A percentile compares a stretch with the other conserved stretches of the same genome.
These are phyloP conservation scores for Phaenicophaeus curvirostris DNA, from an alignment of 2,797 vertebrate species.

Conservation along the genomic window DNA sequence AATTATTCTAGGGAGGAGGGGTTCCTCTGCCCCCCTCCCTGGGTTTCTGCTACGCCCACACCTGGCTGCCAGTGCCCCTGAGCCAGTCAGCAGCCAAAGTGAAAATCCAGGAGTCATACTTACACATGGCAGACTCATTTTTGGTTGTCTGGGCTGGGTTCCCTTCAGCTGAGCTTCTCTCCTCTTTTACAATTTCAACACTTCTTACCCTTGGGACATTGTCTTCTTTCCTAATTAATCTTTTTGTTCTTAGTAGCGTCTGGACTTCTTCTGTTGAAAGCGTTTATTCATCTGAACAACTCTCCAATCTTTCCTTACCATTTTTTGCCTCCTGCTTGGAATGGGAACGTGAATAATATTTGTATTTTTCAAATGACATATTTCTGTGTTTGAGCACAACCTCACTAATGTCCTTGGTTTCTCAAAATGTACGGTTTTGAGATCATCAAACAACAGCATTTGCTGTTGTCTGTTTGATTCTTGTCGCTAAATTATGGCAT, in stretches of 20 bases:
- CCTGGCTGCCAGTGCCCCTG: not conserved
- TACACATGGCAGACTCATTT: not conserved
- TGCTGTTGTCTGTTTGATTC: not conserved
- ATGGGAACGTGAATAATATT: not conserved
- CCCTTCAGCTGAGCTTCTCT: not conserved
- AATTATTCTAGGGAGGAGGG: not conserved
- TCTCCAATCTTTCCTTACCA: not conserved
- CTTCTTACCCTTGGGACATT: not conserved
- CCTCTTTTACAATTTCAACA: not conserved
- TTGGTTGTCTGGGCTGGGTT: not conserved
- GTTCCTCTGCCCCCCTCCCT: too few relatives aligned
- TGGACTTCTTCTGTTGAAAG: slow-evolving; percentile 19
- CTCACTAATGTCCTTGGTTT: not conserved
- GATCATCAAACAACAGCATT: not conserved
- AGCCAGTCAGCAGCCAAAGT: not conserved
- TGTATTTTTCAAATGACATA: not conserved
- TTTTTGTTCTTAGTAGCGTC: not conserved
- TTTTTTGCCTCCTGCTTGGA: not conserved
- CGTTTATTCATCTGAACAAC: not conserved
- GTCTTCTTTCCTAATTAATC: slow-evolving; percentile 11
- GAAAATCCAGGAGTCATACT: not conserved
- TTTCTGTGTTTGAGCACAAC: not conserved
- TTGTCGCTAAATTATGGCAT: not conserved
- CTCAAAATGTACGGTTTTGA: not conserved
- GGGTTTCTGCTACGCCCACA: not conserved